These are phyloP conservation scores for Psylliodes chrysocephalus DNA, from an alignment of 2,888 invertebrate genomes.

Conservation along the genomic window DNA sequence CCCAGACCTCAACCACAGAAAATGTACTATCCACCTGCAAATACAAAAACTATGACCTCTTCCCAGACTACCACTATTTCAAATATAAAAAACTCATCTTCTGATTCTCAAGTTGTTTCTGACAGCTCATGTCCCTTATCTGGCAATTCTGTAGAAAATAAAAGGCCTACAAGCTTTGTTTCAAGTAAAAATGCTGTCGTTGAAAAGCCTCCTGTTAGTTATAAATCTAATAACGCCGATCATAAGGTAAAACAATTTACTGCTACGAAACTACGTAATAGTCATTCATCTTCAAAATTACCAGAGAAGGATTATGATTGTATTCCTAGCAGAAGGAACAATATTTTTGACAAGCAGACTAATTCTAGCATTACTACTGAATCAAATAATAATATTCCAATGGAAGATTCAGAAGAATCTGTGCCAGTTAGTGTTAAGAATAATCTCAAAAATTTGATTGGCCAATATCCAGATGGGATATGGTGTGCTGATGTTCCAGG, in stretches of 20 bases:
- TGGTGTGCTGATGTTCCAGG: conserved; percentile 64
- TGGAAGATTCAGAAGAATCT: neutral
- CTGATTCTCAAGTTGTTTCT: neutral
- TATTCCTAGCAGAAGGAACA: too few species aligned
- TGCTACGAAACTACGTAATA: too few species aligned
- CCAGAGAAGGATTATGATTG: too few species aligned
- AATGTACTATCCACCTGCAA: conserved; percentile 8
- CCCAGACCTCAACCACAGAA: conserved; percentile 9
- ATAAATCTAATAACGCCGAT: neutral
- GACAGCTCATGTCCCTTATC: too few species aligned
- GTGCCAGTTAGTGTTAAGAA: conserved; percentile 50
- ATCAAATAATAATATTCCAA: too few species aligned
- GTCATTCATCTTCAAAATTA: too few species aligned
- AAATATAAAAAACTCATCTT: neutral
- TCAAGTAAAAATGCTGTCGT: neutral
- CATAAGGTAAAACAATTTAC: too few species aligned
- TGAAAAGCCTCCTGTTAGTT: neutral
- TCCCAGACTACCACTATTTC: neutral
- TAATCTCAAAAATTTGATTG: conserved; percentile 58
- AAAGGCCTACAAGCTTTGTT: too few species aligned
- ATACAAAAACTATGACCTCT: neutral
- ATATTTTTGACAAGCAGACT: too few species aligned
- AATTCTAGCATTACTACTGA: neutral
- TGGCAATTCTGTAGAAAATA: too few species aligned
- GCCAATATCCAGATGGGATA: conserved; percentile 63